Conservation (phyloP, 2,888 invertebrate genomes). For the Spilosoma lubricipeda region DNA sequence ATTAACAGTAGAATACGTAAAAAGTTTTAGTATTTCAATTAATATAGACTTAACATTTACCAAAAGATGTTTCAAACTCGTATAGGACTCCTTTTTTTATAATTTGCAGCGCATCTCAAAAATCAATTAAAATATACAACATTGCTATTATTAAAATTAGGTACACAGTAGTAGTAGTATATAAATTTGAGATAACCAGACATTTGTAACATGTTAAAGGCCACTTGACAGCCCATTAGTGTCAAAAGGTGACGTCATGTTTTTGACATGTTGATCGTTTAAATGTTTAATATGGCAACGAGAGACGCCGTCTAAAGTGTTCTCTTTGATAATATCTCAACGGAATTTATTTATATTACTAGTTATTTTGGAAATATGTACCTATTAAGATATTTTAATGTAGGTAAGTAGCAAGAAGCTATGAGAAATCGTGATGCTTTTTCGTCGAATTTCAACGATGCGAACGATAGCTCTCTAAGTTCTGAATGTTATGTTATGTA, state of each 20-base stretch:
- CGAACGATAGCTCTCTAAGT: not conserved
- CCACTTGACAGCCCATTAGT: slow-evolving; percentile 36
- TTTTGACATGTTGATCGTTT: slow-evolving; percentile 39
- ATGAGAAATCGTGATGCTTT: no score
- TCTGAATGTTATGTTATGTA: not conserved
- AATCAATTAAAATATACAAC: not conserved
- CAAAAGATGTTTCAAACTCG: no score
- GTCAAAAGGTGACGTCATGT: slow-evolving; percentile 30
- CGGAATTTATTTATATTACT: slow-evolving; percentile 1
- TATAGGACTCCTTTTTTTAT: no score
- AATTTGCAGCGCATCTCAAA: no score
- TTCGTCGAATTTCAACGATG: not conserved
- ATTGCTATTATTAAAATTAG: no score
- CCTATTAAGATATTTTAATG: no score
- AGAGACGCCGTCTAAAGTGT: slow-evolving; percentile 9
- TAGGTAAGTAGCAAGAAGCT: no score
- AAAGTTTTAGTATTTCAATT: no score
- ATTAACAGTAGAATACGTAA: no score
- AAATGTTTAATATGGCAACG: slow-evolving; percentile 21
- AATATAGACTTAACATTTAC: not conserved
- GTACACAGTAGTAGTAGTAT: not conserved
- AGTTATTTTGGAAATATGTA: not conserved
- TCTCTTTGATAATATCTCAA: slow-evolving; percentile 9
- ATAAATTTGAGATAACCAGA: slow-evolving; percentile 33
- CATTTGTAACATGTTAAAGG: slow-evolving; percentile 26